Base-by-base conservation (phyloP, 92 coral and sea anemone genomes). In the Anthopleura xanthogrammica region DNA sequence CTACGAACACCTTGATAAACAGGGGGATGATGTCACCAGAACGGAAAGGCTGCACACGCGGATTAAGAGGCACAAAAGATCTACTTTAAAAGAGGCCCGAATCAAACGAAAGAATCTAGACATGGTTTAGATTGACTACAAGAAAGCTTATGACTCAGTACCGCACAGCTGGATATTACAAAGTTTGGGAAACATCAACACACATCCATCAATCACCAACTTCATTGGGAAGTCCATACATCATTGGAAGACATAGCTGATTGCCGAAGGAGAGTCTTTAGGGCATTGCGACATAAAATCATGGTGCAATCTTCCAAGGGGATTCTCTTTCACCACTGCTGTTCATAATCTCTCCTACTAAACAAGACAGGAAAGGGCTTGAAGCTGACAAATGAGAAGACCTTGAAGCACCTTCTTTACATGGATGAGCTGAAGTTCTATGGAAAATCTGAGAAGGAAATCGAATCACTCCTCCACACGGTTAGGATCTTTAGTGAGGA, bases 391-490 rank as follows among this genome's bases (percentile, higher is more conserved):
- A 12, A 0, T 12, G 60, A 14, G 19, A 56, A 56, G 13, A 56
- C 19, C 60, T 56, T 56, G 60, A 56, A 56, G 75, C 86, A 85
- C 76, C 78, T 88, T 14, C 81, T 85, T 60, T 75, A 39, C 56
- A 89, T 76, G 89, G 83, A 85, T 54, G 83, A 89, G 50, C 77
- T 85, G 43, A 89, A 89, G 89, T 80, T 85, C 74, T 89, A 29
- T 68, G 79, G 92, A 54, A 65, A 80, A 78, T 70, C 62, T 46
- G 83, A 85, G 48, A 52, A 65, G 23, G 86, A 89, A 82, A 56
- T 85, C 43, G 89, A 89, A 55, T 80, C 86, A 50, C 55, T 76
- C 20, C 43, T 89, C 29, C 50, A 85, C 19, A 80, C 89, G 42
- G 86, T 89, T 48, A 82, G 83, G 41, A 82, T 76, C 20, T 74